A percentile compares a stretch with the other conserved stretches of the same genome.
Conservation (phyloP, 2,888 invertebrate genomes). For the Linnaemya vulpina region DNA sequence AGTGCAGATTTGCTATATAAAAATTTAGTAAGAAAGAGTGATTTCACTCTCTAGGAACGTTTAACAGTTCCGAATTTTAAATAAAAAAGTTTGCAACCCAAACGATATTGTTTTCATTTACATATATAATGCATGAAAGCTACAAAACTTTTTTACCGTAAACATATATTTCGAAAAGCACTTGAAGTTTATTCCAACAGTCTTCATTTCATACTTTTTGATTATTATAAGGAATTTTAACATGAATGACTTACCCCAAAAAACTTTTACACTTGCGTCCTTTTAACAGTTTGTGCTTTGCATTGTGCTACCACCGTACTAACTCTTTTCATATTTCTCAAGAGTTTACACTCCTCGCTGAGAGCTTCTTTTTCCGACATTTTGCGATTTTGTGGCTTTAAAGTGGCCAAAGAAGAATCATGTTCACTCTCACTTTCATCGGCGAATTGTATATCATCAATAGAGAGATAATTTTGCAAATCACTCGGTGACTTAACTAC, state of each 20-base stretch:
- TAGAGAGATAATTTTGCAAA: slow-evolving; percentile 85
- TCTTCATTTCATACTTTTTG: too few species aligned
- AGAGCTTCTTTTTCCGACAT: slow-evolving; percentile 56
- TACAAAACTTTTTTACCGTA: too few species aligned
- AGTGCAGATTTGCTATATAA: too few species aligned
- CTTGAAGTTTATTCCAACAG: too few species aligned
- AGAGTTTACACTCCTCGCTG: slow-evolving; percentile 63
- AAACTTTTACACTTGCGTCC: slow-evolving; percentile 63
- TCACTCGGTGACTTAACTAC: slow-evolving; percentile 87
- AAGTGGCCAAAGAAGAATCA: slow-evolving; percentile 49
- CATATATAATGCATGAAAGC: too few species aligned
- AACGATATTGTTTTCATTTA: too few species aligned
- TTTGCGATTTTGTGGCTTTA: slow-evolving; percentile 36
- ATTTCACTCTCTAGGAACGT: too few species aligned
- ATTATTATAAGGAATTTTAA: too few species aligned
- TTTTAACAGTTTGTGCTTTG: slow-evolving; percentile 64
- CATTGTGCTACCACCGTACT: slow-evolving; percentile 65
- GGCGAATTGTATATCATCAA: slow-evolving; percentile 88
- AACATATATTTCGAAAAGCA: too few species aligned
- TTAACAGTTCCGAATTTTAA: too few species aligned
- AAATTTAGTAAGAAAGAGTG: too few species aligned
- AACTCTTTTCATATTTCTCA: slow-evolving; percentile 64
- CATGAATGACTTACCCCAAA: not conserved
- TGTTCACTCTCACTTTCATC: slow-evolving; percentile 84
- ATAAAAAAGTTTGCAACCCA: too few species aligned